Evolutionary conservation across 2,797 vertebrate genomes (phyloP).

Genomic region (Uromys caudimaculatus): DNA sequence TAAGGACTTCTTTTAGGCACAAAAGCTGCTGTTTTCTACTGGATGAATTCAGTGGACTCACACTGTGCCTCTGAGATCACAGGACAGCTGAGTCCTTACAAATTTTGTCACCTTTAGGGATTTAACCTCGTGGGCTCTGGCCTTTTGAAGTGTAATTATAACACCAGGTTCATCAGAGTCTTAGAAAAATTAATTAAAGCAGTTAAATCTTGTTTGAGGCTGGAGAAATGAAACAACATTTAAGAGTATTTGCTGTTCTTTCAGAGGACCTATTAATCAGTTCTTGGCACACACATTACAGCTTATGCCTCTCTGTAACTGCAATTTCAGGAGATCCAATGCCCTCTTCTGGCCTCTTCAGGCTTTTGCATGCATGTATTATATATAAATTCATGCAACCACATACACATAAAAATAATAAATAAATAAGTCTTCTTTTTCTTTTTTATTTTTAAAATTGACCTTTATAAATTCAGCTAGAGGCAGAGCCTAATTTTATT

Average conservation of each 20-base stretch:
- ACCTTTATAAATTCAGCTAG: not conserved
- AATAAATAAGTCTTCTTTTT: not conserved
- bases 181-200: not conserved
- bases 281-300: not conserved
- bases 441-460: not conserved
- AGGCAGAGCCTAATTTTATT: not conserved
- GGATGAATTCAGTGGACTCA: not conserved
- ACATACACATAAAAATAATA: not conserved
- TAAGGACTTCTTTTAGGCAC: not conserved
- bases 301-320: not conserved
- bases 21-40: not conserved
- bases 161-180: not conserved
- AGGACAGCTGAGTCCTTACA: not conserved
- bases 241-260: not conserved
- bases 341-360: not conserved
- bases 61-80: not conserved
- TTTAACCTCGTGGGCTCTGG: not conserved
- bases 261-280: too few species aligned
- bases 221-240: not conserved
- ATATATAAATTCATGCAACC: not conserved
- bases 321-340: not conserved
- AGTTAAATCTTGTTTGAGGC: not conserved
- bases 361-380: not conserved
- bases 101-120: constrained; percentile 6
- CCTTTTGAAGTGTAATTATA: not conserved